Base-by-base conservation (phyloP, 2,888 invertebrate genomes). In the Sarcophaga rosellei region DNA sequence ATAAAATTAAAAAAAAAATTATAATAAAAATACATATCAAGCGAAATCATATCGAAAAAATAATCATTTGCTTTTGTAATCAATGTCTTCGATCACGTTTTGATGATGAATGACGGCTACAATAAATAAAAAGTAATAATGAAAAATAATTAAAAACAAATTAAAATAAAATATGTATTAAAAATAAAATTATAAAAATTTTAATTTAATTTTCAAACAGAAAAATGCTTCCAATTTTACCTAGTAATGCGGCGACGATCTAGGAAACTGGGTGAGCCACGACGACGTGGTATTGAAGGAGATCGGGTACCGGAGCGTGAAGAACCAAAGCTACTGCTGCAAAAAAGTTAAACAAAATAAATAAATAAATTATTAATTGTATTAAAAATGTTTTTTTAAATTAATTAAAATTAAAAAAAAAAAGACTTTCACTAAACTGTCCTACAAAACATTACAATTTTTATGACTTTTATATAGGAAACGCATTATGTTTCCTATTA, bases 181-280 rank as follows among this genome's bases (percentile, higher is more conserved):
- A 78, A 69, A 78, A 47, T 15, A 75, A 76, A 57, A 57, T 66
- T 65, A 23, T 62, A 45, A 69, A 62, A 69, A 69, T 47, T 20
- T 23, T 25, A 59, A 61, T 47, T 53, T 53, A 5, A 63, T 57
- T 65, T 68, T 21, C 17, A 5, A 35, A 35, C 23, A 82, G 45
- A 53, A 10, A 35, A 53, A 62, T 57, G 53, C 73, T 69, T 47
- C 8, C 12, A 57, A 53, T 23, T 88, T 94, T 96, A 99, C 98
- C 98, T 99, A 90, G 99, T 99, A 91, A 99, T 99, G 89, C 99
- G 95, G 84, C 99, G 95, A 90, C 98, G 95, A 93, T 98, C 98
- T 87, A 98, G 94, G 94, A 98, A 98, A 93, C 98, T 98, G 23
- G 99, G 99, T 81, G 98, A 98, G 65, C 98, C 98, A 89, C 97